These are phyloP conservation scores for Cosmia trapezina DNA, from an alignment of 2,888 invertebrate genomes.

Conservation along the genomic window DNA sequence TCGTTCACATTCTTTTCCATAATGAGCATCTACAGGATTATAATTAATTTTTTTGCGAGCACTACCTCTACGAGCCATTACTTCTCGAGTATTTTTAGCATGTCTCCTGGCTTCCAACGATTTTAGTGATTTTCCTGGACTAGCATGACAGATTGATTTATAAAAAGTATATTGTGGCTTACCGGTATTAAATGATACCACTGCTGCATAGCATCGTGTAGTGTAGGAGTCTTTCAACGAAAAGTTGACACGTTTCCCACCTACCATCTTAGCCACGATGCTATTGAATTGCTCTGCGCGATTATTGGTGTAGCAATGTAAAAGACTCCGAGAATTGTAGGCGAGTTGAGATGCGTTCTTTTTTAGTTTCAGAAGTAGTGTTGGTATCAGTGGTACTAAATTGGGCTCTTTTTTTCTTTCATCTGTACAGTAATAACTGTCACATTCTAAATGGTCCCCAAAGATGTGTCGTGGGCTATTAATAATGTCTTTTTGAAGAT, in stretches of 20 bases:
- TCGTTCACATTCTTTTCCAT: constrained; percentile 12
- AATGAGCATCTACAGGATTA: constrained; percentile 11
- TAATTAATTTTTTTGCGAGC: constrained; percentile 11
- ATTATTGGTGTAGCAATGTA: constrained; percentile 34
- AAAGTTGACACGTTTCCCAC: constrained; percentile 53
- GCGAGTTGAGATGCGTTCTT: constrained; percentile 40
- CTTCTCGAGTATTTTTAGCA: constrained; percentile 6
- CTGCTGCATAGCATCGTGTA: constrained; percentile 49
- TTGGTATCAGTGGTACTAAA: no score
- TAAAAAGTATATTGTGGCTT: constrained; percentile 48
- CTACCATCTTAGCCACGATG: constrained; percentile 51
- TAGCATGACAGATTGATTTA: no score
- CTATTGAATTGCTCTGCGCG: constrained; percentile 35
- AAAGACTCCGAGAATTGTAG: constrained; percentile 36
- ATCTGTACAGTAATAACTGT: no score
- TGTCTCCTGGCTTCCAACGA: not conserved
- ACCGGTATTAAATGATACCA: constrained; percentile 45
- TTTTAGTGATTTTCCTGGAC: constrained; percentile 13
- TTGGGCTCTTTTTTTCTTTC: no score
- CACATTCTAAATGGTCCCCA: no score
- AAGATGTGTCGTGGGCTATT: no score
- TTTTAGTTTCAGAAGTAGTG: not conserved
- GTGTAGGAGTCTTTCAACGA: constrained; percentile 55
- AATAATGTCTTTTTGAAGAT: no score
- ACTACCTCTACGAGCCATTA: not conserved